These are phyloP conservation scores for Tragulus kanchil DNA, from an alignment of 2,113 vertebrate species.

Conservation along the genomic window DNA sequence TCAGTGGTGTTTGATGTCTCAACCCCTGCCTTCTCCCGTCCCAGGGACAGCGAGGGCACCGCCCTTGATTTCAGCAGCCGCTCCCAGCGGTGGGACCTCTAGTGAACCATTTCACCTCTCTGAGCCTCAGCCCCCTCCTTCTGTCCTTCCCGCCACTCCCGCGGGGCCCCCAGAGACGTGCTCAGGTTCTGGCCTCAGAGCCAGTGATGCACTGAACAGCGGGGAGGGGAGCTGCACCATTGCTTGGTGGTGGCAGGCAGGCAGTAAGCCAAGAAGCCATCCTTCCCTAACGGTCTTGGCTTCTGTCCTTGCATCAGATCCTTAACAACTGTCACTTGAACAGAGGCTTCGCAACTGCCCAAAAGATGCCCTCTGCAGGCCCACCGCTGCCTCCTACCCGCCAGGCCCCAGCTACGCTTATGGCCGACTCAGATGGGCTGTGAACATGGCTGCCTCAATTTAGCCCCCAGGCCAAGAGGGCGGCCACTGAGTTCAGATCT, in stretches of 20 bases:
- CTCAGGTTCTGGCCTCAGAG: not conserved
- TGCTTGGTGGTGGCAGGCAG: not conserved
- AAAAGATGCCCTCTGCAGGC: not conserved
- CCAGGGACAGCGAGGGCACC: not conserved
- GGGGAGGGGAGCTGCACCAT: not conserved
- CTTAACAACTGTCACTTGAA: not conserved
- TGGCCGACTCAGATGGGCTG: not conserved
- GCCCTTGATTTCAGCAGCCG: rapidly evolving
- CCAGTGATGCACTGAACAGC: rapidly evolving
- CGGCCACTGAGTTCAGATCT: not conserved
- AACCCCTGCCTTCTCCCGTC: not conserved
- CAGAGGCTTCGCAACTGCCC: not conserved
- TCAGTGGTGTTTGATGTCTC: not conserved
- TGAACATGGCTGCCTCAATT: not conserved
- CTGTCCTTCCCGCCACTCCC: not conserved
- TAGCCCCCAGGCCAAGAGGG: not conserved
- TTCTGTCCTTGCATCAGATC: not conserved
- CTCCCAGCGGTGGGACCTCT: not conserved
- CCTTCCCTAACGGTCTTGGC: not conserved
- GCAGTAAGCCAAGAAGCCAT: not conserved
- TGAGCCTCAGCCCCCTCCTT: not conserved
- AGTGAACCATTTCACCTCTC: not conserved
- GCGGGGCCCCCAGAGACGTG: not conserved
- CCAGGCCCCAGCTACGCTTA: not conserved
- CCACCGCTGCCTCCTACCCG: not conserved